phyloP scores from a whole-genome alignment of 2,888 invertebrate genomes.

The Pollenia labialis region DNA sequence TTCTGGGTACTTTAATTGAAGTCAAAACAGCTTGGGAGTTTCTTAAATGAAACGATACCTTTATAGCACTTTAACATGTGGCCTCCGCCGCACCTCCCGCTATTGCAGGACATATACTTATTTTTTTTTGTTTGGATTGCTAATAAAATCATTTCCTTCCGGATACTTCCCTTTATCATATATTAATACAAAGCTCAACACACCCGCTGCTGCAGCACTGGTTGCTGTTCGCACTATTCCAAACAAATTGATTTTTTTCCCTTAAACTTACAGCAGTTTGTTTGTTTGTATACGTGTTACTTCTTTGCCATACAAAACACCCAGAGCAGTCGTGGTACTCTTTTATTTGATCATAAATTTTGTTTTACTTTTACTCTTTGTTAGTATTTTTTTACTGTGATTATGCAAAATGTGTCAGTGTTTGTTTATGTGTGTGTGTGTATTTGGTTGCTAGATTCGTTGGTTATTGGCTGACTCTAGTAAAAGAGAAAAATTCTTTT shows the following conservation, averaged over 20 bases:
- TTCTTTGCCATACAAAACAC: slow-evolving; percentile 14
- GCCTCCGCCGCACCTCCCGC: too few species aligned
- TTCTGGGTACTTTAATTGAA: too few species aligned
- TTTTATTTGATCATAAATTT: slow-evolving; percentile 70
- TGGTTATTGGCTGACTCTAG: slow-evolving; percentile 31
- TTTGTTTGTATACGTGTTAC: neutral
- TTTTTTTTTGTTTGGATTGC: too few species aligned
- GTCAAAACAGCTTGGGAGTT: too few species aligned
- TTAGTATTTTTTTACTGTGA: slow-evolving; percentile 27
- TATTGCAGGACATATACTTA: too few species aligned
- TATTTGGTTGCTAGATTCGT: slow-evolving; percentile 25
- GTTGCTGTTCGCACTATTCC: slow-evolving; percentile 9
- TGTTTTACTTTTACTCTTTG: slow-evolving; percentile 55
- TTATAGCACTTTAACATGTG: too few species aligned
- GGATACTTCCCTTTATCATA: neutral
- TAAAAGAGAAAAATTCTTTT: slow-evolving; percentile 50
- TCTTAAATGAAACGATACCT: too few species aligned
- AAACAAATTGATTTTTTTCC: slow-evolving; percentile 40
- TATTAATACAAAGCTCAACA: neutral
- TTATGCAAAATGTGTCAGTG: slow-evolving; percentile 9
- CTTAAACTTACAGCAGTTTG: neutral
- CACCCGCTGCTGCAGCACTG: slow-evolving; percentile 16
- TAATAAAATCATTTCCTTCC: too few species aligned
- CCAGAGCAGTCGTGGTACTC: slow-evolving; percentile 39
- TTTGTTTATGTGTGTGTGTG: neutral